Conservation (phyloP, 2,113 vertebrate genomes). For the Emydocephalus ijimae region DNA sequence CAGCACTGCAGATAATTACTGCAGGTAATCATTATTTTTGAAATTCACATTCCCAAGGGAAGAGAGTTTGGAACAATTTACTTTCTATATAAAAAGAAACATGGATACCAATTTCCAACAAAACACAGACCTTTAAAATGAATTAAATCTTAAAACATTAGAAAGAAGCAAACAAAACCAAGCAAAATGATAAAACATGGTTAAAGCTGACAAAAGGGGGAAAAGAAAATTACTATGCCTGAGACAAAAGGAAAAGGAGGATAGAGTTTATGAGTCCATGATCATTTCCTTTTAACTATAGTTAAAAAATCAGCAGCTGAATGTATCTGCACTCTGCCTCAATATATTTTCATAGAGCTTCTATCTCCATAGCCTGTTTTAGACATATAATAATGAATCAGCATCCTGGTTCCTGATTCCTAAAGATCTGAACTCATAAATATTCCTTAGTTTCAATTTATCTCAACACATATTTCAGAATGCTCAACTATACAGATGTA, state of each 20-base stretch:
- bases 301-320: slow-evolving; percentile 5
- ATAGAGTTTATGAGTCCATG: not conserved
- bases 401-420: not conserved
- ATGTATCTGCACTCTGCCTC: not conserved
- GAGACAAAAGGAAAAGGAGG: not conserved
- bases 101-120: not conserved
- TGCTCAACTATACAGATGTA: not conserved
- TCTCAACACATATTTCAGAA: slow-evolving; percentile 2
- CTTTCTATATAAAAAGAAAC: not conserved
- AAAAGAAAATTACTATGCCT: not conserved
- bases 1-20: not conserved
- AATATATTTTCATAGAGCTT: not conserved
- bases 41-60: not conserved
- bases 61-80: not conserved
- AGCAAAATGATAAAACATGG: not conserved
- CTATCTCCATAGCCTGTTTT: not conserved
- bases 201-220: not conserved
- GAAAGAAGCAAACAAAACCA: slow-evolving; percentile 5
- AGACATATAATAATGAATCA: not conserved
- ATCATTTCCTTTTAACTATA: not conserved
- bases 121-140: not conserved
- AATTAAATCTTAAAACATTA: not conserved
- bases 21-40: not conserved
- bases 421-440: not conserved
- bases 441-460: not conserved